Base-by-base conservation (phyloP, 1,140 invertebrate genomes). In the Hyposmocoma kahamanoa region DNA sequence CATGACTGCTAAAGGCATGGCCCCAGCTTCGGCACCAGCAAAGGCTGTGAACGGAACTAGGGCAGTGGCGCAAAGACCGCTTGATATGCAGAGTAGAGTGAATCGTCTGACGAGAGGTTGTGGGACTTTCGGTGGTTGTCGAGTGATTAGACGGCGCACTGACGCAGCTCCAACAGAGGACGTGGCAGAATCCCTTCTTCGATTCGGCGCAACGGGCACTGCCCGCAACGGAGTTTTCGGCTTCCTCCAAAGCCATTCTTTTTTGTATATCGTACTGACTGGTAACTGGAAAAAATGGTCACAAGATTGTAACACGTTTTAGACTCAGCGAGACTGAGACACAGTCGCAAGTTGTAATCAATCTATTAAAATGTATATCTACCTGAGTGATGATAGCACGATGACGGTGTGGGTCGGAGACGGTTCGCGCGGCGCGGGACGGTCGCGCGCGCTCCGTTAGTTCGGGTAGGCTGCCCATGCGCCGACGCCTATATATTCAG, bases 141-240 rank as follows among this genome's bases (percentile, higher is more conserved):
- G 49, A 9, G 74, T 59, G n/a, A 93, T 89, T 0, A 93, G 76
- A 0, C 90, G 82, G 4, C 90, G 86, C 0, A 93, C 91, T 0
- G 91, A 92, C 0, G 90, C 91, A 0, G 91, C 90, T 0, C 91
- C 91, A 6, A 91, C 90, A 1, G 91, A 92, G 2, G 90, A 92
- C 3, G 88, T 88, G 61, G 90, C 87, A 1, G 91, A 92, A 39
- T 92, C 91, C 1, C 89, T 81, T 42, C 91, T 79, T 13, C 89
- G 80, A 49, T 82, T 82, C 0, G 77, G 71, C 13, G 73, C 47
- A 0, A 73, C 57, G 4, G 58, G 50, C 6, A 46, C 60, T 28
- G 63, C 56, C 24, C 68, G 61, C 13, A 54, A 43, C 3, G 67
- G 60, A 11, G 53, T 51, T 50, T 72, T 77, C 15, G 63, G 63